Evolutionary conservation across 2,797 vertebrate genomes (phyloP).

Genomic region (Cryptoprocta ferox): DNA sequence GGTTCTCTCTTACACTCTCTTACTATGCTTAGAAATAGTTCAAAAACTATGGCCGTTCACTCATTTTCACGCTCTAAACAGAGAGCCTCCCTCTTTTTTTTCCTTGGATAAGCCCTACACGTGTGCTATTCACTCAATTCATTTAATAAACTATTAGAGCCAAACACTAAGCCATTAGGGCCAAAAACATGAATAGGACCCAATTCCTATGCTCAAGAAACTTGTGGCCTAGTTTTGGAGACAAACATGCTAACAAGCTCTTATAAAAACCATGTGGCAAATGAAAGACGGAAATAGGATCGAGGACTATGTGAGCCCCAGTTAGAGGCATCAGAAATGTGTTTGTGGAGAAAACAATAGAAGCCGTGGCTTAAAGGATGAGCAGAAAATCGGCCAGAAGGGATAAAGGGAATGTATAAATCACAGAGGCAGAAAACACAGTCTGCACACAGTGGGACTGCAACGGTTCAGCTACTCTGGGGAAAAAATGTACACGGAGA

Average conservation of each 20-base stretch:
- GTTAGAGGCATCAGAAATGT: not conserved
- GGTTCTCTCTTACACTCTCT: not conserved
- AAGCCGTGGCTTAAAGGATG: not conserved
- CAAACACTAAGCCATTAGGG: not conserved
- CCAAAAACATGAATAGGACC: not conserved
- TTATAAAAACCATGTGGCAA: not conserved
- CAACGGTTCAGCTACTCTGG: not conserved
- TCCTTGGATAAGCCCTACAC: not conserved
- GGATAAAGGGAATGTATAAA: not conserved
- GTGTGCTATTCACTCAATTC: not conserved
- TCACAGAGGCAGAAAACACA: not conserved
- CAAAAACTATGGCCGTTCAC: not conserved
- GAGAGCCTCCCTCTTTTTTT: not conserved
- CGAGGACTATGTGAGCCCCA: not conserved
- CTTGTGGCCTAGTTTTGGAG: not conserved
- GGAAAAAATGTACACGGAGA: not conserved
- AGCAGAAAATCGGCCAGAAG: not conserved
- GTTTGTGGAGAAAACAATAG: not conserved
- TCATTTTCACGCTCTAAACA: not conserved
- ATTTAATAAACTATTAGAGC: not conserved
- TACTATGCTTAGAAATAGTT: not conserved
- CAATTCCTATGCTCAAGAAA: not conserved
- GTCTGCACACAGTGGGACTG: too few relatives aligned
- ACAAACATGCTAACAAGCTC: not conserved
- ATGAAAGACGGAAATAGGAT: not conserved